phyloP scores from a whole-genome alignment of 2,888 invertebrate genomes.

The Nasonia oneida region DNA sequence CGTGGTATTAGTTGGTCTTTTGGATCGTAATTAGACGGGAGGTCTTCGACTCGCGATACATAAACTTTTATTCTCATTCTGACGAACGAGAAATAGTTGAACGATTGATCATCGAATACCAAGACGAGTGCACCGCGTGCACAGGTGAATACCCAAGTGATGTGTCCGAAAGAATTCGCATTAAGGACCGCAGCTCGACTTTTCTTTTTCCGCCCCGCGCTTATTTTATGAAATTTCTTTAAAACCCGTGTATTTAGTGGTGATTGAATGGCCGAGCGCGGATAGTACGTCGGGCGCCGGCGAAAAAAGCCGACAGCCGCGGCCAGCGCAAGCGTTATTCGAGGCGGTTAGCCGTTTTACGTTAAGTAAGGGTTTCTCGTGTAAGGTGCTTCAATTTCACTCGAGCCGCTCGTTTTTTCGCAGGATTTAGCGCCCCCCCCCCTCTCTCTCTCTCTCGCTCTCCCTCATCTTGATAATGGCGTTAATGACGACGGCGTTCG shows the following conservation, averaged over 20 bases:
- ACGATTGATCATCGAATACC: neutral
- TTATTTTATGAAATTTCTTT: slow-evolving; percentile 21
- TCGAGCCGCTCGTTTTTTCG: slow-evolving; percentile 40
- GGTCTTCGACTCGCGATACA: neutral
- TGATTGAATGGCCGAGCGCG: neutral
- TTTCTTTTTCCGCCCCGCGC: slow-evolving; percentile 9
- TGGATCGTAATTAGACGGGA: neutral
- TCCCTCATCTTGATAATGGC: slow-evolving; percentile 67
- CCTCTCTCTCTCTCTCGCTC: neutral
- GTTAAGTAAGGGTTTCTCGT: slow-evolving; percentile 48
- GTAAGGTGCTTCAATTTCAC: slow-evolving; percentile 44
- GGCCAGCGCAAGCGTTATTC: slow-evolving; percentile 24
- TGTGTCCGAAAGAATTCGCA: neutral
- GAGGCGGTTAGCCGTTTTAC: slow-evolving; percentile 33
- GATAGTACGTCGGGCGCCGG: neutral
- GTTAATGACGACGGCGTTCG: slow-evolving; percentile 67
- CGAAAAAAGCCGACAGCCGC: neutral
- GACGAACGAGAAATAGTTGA: neutral
- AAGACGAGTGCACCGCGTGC: neutral
- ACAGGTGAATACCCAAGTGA: neutral
- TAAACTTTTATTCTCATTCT: neutral
- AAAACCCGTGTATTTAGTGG: slow-evolving; percentile 11
- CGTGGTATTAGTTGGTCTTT: neutral
- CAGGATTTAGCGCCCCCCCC: slow-evolving; percentile 63
- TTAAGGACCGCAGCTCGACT: neutral